Conservation (phyloP, 2,113 vertebrate genomes). For the Pteruthius melanotis region DNA sequence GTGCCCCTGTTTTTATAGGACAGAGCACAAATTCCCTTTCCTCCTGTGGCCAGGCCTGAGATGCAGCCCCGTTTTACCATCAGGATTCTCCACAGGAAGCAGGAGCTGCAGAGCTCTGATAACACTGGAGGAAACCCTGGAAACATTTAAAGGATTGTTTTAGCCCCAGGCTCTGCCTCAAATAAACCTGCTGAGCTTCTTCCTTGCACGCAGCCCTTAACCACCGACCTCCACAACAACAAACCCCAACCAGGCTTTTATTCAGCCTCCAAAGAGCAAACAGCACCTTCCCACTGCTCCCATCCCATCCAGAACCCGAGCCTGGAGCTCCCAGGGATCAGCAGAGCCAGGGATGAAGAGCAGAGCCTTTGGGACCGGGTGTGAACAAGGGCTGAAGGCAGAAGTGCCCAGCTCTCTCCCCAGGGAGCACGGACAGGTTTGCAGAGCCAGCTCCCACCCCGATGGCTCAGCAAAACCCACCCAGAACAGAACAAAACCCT, state of each 20-base stretch:
- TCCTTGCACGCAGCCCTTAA: not conserved
- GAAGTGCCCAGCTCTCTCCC: not conserved
- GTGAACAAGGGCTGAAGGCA: not conserved
- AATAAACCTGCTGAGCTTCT: constrained; percentile 40
- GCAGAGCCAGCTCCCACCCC: not conserved
- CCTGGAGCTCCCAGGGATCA: not conserved
- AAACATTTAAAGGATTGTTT: not conserved
- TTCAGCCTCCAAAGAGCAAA: not conserved
- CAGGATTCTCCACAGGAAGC: not conserved
- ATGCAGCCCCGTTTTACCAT: not conserved
- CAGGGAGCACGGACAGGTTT: accelerated
- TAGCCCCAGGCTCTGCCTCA: not conserved
- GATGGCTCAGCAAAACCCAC: not conserved
- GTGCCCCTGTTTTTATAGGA: not conserved
- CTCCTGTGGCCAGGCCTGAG: not conserved
- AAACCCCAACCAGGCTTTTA: not conserved
- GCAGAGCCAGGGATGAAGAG: not conserved
- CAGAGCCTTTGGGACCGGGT: not conserved
- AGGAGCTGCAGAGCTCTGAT: constrained; percentile 17
- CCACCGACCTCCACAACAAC: not conserved
- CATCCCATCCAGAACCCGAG: not conserved
- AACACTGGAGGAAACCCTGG: not conserved
- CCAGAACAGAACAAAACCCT: not conserved
- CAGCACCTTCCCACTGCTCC: not conserved
- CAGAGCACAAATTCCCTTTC: not conserved